Percentiles rank a stretch among this genome's conserved stretches.
phyloP scores from a whole-genome alignment of 2,888 invertebrate genomes.

The Cheilosia vulpina region DNA sequence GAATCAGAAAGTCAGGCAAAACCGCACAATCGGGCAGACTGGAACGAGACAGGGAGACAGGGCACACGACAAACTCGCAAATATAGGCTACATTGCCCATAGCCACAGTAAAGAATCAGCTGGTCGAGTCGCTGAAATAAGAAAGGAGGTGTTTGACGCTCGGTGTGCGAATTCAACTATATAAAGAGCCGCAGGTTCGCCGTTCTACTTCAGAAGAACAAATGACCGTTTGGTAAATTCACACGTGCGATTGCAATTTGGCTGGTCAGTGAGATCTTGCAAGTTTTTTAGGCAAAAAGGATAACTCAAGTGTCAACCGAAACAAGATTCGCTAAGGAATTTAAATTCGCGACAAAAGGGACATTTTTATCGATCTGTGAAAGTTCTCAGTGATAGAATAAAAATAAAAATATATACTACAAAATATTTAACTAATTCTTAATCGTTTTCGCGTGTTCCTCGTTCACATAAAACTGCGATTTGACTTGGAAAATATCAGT shows the following conservation, averaged over 20 bases:
- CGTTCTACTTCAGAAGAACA: conserved; percentile 70
- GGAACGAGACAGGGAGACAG: conserved; percentile 70
- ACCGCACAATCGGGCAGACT: conserved; percentile 56
- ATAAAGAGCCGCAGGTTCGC: conserved; percentile 65
- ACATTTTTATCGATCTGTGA: conserved; percentile 2
- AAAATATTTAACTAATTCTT: conserved; percentile 12
- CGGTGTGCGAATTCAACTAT: conserved; percentile 59
- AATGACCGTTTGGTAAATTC: conserved; percentile 68
- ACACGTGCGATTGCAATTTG: conserved; percentile 58
- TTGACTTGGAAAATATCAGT: conserved; percentile 1
- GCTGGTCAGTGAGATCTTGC: conserved; percentile 34
- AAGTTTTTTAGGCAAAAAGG: conserved; percentile 23
- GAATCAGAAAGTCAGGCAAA: conserved; percentile 41
- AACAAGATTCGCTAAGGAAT: conserved; percentile 12
- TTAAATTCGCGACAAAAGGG: conserved; percentile 10
- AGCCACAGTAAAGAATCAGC: conserved; percentile 47
- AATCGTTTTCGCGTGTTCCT: conserved; percentile 22
- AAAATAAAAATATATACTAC: background rate
- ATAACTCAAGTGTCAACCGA: conserved; percentile 22
- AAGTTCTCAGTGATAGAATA: conserved; percentile 10
- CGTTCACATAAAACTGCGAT: conserved; percentile 21
- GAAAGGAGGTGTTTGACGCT: conserved; percentile 59
- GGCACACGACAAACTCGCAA: conserved; percentile 57
- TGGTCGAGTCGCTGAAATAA: conserved; percentile 48
- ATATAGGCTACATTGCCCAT: conserved; percentile 49